Conservation (phyloP, 2,797 vertebrate species). For the Gymnodraco acuticeps region DNA sequence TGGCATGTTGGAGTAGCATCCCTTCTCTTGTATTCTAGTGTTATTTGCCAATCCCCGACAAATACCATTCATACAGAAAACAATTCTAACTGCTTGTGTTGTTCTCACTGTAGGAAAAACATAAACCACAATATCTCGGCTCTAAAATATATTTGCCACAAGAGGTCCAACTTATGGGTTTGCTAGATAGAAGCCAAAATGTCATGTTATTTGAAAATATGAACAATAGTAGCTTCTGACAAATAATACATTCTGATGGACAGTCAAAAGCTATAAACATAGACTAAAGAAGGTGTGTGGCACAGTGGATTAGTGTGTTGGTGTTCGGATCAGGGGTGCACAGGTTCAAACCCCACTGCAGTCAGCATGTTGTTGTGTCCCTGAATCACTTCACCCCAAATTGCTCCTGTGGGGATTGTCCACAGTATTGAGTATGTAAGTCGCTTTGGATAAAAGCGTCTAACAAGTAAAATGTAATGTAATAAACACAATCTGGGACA, state of each 20-base stretch:
- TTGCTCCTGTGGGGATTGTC: too few species aligned
- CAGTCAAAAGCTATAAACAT: background rate
- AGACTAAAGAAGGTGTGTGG: too few species aligned
- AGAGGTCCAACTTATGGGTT: background rate
- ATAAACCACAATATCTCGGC: background rate
- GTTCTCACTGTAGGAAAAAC: background rate
- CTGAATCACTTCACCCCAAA: too few species aligned
- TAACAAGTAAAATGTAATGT: too few species aligned
- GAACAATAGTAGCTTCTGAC: background rate
- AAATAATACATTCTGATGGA: background rate
- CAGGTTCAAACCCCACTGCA: too few species aligned
- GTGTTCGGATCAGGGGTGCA: too few species aligned
- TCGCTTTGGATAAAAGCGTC: too few species aligned
- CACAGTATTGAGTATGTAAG: too few species aligned
- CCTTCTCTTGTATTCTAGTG: background rate
- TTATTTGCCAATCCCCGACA: background rate
- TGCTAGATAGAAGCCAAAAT: background rate
- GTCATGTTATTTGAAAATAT: background rate
- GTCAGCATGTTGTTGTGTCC: too few species aligned
- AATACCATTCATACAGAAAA: conserved; percentile 9
- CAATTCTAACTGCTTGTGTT: background rate
- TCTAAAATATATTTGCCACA: background rate
- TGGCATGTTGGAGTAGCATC: conserved; percentile 5
- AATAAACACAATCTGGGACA: too few species aligned
- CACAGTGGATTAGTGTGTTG: too few species aligned